Base-by-base conservation (phyloP, 2,113 vertebrate genomes). In the Charadrius vociferus region DNA sequence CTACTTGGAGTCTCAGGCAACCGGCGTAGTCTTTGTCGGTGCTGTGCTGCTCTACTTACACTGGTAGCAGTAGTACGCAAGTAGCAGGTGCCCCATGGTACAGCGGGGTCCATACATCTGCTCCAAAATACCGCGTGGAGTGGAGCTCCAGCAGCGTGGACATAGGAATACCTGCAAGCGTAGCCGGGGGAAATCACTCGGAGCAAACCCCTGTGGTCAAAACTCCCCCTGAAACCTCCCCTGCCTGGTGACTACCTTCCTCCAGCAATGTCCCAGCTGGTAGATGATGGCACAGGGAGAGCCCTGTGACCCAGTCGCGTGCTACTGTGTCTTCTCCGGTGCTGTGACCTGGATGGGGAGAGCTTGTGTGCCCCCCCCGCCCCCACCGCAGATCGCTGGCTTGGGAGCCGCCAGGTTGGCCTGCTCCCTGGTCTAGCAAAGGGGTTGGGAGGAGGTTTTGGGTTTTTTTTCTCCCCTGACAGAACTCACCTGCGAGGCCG, bases 141-240 rank as follows among this genome's bases (percentile, higher is more conserved):
- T 15, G 27, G 23, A 68, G 32, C 45, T 85, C 37, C 19, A 37
- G 27, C 43, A 30, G 4, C 2, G 10, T 21, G 27, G 55, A 19
- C 2, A 3, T 11, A 9, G 50, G 14, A 72, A 24, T 3, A 0
- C 0, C 1, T 43, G 43, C 15, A 52, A 43, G 27, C 12, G 47
- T 7, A 87, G 63, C 23, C 23, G 26, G 32, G 10, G 34, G 10
- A 90, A 52, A 81, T 61, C 36, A 36, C 29, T n/a, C 21, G 5
- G 21, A 39, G 24, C 6, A 66, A 32, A 3, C 2, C 6, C 7
- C 34, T 30, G 11, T 23, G 34, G 55, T 77, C 32, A 65, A 9
- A 90, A 47, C 24, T 50, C 3, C 15, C 16, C 9, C 12, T 20
- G 23, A 75, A 62, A 37, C 15, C 27, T 27, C 14, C 22, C 10